These are phyloP conservation scores for Microctenopoma stevenorrisi DNA, from an alignment of 2,797 vertebrate genomes.

Conservation along the genomic window DNA sequence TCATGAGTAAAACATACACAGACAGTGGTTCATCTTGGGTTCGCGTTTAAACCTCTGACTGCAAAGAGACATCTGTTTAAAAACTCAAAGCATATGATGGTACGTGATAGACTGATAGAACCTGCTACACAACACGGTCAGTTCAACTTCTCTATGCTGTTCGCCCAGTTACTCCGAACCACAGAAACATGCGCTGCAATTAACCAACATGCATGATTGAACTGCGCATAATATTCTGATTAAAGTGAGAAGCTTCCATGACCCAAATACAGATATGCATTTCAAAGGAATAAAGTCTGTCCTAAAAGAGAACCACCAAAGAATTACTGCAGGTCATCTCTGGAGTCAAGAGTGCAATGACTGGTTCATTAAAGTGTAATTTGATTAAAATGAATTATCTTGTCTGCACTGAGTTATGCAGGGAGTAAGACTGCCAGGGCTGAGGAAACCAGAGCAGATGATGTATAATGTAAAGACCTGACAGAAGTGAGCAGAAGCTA, in stretches of 20 bases:
- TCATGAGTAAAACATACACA: no score
- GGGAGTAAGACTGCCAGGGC: slow-evolving; percentile 27
- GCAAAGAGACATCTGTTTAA: no score
- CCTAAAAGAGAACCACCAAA: slow-evolving; percentile 20
- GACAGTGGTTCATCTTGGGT: no score
- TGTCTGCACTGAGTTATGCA: slow-evolving; percentile 34
- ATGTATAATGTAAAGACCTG: slow-evolving; percentile 49
- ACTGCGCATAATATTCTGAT: not conserved
- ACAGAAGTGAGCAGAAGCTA: slow-evolving; percentile 13
- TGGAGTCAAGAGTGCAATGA: slow-evolving; percentile 54
- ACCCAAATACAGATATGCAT: slow-evolving; percentile 2
- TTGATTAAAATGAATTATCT: slow-evolving; percentile 55
- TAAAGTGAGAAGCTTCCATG: not conserved
- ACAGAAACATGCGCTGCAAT: not conserved
- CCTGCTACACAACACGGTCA: not conserved
- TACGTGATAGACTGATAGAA: not conserved
- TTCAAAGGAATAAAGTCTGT: slow-evolving; percentile 32
- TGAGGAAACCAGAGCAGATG: slow-evolving; percentile 42
- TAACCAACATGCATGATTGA: not conserved
- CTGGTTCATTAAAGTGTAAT: slow-evolving; percentile 69
- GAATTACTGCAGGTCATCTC: slow-evolving; percentile 44
- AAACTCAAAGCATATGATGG: no score
- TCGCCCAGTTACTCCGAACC: not conserved
- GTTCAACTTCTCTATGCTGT: not conserved
- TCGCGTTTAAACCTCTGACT: no score